Conservation (phyloP, 2,113 vertebrate genomes). For the Anolis sagrei region DNA sequence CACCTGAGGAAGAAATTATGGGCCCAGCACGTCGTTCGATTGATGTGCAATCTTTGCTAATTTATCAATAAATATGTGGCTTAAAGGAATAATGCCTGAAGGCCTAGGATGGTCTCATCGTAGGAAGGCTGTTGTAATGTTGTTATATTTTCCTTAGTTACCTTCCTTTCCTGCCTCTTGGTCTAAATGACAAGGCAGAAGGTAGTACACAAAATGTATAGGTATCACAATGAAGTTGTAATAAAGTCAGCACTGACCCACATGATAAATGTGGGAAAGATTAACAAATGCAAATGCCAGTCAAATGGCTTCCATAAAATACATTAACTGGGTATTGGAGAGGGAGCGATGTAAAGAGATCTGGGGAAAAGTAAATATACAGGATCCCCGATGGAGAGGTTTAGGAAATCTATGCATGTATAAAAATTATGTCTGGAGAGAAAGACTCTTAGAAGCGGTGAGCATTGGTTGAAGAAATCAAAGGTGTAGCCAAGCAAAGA, state of each 20-base stretch:
- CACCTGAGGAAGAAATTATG: no score
- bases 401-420: not conserved
- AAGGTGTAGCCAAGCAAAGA: not conserved
- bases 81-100: not conserved
- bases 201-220: no score
- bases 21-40: no score
- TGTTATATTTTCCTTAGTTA: not conserved
- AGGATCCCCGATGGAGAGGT: not conserved
- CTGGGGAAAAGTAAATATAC: not conserved
- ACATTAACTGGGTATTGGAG: slow-evolving; percentile 2
- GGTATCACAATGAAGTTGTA: slow-evolving; percentile 5
- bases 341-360: no score
- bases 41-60: no score
- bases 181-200: not conserved
- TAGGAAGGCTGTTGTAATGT: not conserved
- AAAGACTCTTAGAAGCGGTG: not conserved
- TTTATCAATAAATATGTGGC: not conserved
- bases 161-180: slow-evolving; percentile 20
- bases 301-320: not conserved
- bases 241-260: not conserved
- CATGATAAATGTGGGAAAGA: not conserved
- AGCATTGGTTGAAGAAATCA: slow-evolving; percentile 20
- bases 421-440: not conserved
- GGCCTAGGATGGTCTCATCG: not conserved
- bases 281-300: not conserved